Conservation (phyloP, 2,797 vertebrate genomes). For the Ammospiza maritima region DNA sequence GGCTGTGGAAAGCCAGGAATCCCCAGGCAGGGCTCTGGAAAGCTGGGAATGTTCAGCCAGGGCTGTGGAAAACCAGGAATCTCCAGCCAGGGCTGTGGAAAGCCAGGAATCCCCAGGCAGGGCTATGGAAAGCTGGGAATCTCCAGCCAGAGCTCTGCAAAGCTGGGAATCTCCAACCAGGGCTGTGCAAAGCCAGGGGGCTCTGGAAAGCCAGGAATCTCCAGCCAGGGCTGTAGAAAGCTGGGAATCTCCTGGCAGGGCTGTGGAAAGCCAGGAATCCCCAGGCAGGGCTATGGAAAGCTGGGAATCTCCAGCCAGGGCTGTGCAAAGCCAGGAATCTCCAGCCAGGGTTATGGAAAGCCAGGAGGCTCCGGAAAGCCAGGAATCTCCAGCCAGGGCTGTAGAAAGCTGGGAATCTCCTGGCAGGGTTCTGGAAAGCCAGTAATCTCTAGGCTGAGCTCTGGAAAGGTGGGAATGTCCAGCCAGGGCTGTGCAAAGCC, state of each 20-base stretch:
- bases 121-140: background rate
- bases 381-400: background rate
- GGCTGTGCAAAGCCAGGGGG: too few species aligned
- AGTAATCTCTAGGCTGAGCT: too few species aligned
- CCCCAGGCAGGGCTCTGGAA: background rate
- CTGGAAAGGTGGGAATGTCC: background rate
- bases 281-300: background rate
- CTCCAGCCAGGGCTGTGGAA: background rate
- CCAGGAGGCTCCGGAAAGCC: background rate
- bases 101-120: background rate
- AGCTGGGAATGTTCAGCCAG: background rate
- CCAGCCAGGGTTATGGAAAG: background rate
- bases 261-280: background rate
- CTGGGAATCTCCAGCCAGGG: fast-evolving
- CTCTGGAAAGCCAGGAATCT: background rate
- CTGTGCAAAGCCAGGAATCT: background rate
- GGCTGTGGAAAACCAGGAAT: background rate
- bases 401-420: background rate
- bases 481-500: background rate
- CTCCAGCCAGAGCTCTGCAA: background rate
- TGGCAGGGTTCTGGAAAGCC: too few species aligned
- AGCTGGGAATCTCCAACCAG: too few species aligned
- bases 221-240: background rate
- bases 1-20: too few species aligned
- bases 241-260: too few species aligned